These are phyloP conservation scores for Nixonia krombeini DNA, from an alignment of 1,140 invertebrate species.

Conservation along the genomic window DNA sequence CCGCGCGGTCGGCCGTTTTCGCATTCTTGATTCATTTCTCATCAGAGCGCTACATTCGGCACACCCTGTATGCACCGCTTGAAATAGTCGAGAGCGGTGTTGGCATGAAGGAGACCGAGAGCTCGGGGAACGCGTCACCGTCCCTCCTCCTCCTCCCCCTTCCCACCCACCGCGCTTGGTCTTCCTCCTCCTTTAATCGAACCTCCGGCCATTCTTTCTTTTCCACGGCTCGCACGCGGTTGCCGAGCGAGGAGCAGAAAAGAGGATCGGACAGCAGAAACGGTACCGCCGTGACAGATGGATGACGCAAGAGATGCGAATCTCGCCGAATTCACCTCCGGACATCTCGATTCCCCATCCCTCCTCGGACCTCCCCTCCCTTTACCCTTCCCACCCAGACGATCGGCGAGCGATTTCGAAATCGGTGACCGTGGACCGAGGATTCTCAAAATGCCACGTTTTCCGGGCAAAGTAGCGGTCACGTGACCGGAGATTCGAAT, in stretches of 20 bases:
- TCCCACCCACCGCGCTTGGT: background rate
- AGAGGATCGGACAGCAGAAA: constrained; percentile 43
- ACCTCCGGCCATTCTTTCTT: constrained; percentile 20
- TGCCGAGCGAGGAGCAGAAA: constrained; percentile 32
- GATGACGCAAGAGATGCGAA: constrained; percentile 49
- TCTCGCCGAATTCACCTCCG: constrained; percentile 13
- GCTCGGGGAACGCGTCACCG: constrained; percentile 35
- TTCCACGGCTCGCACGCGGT: constrained; percentile 41
- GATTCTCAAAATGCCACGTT: no score
- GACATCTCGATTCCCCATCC: constrained; percentile 5
- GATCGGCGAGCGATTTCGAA: no score
- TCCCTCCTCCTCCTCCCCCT: constrained; percentile 15
- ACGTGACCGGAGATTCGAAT: no score
- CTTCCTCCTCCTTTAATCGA: constrained; percentile 35
- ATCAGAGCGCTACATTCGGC: no score
- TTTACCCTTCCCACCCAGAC: no score
- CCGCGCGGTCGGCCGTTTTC: no score
- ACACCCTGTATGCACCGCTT: constrained; percentile 11
- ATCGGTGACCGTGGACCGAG: no score
- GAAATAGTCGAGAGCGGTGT: constrained; percentile 25
- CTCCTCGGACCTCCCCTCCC: background rate
- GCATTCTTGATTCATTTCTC: no score
- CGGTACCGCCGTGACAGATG: constrained; percentile 47
- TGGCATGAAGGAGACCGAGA: constrained; percentile 19
- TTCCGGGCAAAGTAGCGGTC: no score